phyloP scores from a whole-genome alignment of 2,113 vertebrate genomes.

The Etheostoma spectabile region DNA sequence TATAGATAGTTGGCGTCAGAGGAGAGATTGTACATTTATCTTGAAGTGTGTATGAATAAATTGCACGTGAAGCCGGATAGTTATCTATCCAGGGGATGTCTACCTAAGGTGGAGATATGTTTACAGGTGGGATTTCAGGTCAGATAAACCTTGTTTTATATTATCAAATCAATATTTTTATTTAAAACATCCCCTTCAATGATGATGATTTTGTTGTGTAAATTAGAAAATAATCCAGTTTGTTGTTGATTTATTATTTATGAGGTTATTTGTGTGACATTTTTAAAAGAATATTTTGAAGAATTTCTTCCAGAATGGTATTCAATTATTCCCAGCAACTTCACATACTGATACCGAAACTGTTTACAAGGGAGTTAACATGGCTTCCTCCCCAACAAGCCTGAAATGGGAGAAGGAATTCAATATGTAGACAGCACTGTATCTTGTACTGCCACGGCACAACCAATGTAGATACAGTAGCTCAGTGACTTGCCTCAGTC shows the following conservation, averaged over 20 bases:
- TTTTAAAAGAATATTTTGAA: not conserved
- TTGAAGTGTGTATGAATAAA: conserved; percentile 24
- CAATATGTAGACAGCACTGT: not conserved
- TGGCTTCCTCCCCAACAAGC: conserved; percentile 30
- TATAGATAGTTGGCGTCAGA: not conserved
- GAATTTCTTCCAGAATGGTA: conserved; percentile 14
- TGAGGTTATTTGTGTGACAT: conserved; percentile 2
- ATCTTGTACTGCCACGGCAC: conserved; percentile 10
- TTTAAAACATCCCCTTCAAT: not conserved
- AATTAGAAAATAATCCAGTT: conserved; percentile 11
- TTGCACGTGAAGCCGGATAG: not conserved
- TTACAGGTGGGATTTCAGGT: not conserved
- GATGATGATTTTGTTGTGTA: not conserved
- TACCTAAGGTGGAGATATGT: not conserved
- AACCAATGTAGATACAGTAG: conserved; percentile 16
- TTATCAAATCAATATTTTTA: not conserved
- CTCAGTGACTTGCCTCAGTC: conserved; percentile 31
- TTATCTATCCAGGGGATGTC: not conserved
- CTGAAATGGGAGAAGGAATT: conserved; percentile 9
- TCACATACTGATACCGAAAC: conserved; percentile 41
- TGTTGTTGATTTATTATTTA: conserved; percentile 24
- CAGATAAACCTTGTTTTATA: not conserved
- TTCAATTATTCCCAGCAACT: conserved; percentile 18
- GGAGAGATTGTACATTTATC: conserved; percentile 28
- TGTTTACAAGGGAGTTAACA: conserved; percentile 12